Percentiles rank a stretch among this genome's conserved stretches.
Evolutionary conservation across 53 echinoderm and acorn worm genomes (phyloP).

Genomic region (Hippasteria phrygiana): DNA sequence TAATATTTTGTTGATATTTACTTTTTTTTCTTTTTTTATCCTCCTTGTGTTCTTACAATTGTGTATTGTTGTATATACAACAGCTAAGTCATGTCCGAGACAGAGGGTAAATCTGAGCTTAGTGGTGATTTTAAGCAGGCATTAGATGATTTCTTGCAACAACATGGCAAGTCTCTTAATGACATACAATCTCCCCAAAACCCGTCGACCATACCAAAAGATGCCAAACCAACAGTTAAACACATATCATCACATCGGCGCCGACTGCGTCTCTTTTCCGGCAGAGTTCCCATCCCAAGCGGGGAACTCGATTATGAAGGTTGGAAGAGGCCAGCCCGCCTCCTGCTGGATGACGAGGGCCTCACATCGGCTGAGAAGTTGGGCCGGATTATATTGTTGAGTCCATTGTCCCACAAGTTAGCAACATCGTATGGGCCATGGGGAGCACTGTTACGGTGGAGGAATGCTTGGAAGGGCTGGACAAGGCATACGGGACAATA

Average conservation of each 20-base stretch:
- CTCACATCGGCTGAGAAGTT: constrained; percentile 14
- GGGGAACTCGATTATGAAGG: constrained; percentile 53
- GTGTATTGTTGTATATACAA: not conserved
- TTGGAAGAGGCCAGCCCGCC: constrained; percentile 51
- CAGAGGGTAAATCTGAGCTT: no score
- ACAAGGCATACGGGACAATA: constrained; percentile 61
- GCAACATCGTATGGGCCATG: constrained; percentile 44
- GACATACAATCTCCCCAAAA: constrained; percentile 11
- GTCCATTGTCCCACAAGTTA: constrained; percentile 61
- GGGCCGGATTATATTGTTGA: constrained; percentile 45
- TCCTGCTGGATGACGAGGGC: constrained; percentile 38
- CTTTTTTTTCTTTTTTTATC: no score
- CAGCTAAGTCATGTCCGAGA: not conserved
- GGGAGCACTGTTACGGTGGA: constrained; percentile 4
- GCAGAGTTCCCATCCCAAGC: constrained; percentile 43
- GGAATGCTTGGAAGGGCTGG: constrained; percentile 2
- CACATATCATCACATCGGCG: not conserved
- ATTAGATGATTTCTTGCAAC: constrained; percentile 12
- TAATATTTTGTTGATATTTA: not conserved
- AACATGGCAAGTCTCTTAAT: constrained; percentile 43
- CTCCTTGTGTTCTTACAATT: no score
- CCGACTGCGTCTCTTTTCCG: constrained; percentile 63
- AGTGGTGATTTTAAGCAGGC: constrained; percentile 37
- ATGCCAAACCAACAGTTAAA: not conserved
- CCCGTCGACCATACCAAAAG: not conserved